These are phyloP conservation scores for Murina feae DNA, from an alignment of 2,113 vertebrate genomes.

Conservation along the genomic window DNA sequence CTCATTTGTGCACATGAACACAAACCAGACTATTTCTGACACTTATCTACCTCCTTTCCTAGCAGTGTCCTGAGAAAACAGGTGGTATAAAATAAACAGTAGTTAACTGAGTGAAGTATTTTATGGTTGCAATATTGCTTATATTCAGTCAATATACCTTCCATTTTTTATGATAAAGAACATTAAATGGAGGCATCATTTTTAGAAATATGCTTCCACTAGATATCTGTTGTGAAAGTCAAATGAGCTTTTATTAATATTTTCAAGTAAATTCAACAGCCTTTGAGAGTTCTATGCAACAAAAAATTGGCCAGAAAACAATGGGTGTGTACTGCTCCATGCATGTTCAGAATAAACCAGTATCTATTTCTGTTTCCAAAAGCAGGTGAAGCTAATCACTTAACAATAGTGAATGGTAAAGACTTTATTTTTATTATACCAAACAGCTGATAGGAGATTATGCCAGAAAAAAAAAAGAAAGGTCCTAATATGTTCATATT, in stretches of 20 bases:
- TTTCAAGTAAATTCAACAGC: background rate
- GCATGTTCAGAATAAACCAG: constrained; percentile 10
- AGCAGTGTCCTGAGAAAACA: background rate
- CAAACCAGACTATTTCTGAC: background rate
- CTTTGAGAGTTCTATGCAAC: background rate
- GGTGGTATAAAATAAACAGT: background rate
- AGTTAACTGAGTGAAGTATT: background rate
- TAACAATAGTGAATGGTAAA: constrained; percentile 35
- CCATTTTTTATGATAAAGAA: background rate
- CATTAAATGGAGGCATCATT: background rate
- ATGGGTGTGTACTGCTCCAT: background rate
- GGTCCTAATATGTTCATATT: background rate
- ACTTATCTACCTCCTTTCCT: background rate
- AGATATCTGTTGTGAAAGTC: background rate
- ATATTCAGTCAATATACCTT: background rate
- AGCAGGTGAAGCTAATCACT: constrained; percentile 53
- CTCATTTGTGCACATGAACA: background rate
- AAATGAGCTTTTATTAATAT: background rate
- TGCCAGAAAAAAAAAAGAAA: constrained; percentile 17
- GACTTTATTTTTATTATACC: constrained; percentile 53
- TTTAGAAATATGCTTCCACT: background rate
- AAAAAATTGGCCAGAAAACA: background rate
- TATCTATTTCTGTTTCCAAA: constrained; percentile 55
- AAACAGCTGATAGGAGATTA: constrained; percentile 54
- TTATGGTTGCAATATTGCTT: background rate